Evolutionary conservation across 2,888 invertebrate species (phyloP), one percentile per base, ranked within the genome.

Genomic region (Eledona agricola): DNA sequence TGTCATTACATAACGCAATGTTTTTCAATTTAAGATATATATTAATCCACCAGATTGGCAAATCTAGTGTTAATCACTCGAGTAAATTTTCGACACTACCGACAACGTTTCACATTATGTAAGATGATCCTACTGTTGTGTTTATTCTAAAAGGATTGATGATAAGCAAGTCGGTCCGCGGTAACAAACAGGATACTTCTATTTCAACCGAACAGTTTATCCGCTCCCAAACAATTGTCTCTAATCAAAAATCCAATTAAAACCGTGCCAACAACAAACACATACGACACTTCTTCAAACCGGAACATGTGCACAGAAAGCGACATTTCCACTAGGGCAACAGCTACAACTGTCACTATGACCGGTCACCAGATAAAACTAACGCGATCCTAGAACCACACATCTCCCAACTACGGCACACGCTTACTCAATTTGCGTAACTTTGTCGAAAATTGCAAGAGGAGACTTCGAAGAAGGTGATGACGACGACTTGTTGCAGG

Each of bases 171-270:
- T 37, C n/a, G 15, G 11, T 4, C 22, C 10, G 23, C 22, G 20
- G 4, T 32, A 34, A 46, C 16, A 46, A 32, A 46, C 46, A 46
- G 46, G 46, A 46, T 34, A 46, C 34, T 46, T 34, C 45, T 34
- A 34, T 46, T 46, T 19, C 19, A 32, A 43, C 22, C 19, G 17
- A 16, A 34, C 46, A 25, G 35, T 26, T 34, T 34, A 34, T 13
- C 34, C 34, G 46, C 35, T 46, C 34, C 34, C 26, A 34, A 46
- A 46, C 42, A 42, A 42, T 42, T 42, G 31, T 7, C 31, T 34
- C 26, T 26, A 25, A 46, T 34, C 34, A 46, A 46, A 13, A 46
- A 19, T 34, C 34, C 46, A 34, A 46, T 35, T 46, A 46, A 35
- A 46, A 46, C 17, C 1, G 34, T 31, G 13, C 9, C 16, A 42